These are phyloP conservation scores for Mastomys coucha DNA, from an alignment of 2,113 vertebrate genomes.

Conservation along the genomic window DNA sequence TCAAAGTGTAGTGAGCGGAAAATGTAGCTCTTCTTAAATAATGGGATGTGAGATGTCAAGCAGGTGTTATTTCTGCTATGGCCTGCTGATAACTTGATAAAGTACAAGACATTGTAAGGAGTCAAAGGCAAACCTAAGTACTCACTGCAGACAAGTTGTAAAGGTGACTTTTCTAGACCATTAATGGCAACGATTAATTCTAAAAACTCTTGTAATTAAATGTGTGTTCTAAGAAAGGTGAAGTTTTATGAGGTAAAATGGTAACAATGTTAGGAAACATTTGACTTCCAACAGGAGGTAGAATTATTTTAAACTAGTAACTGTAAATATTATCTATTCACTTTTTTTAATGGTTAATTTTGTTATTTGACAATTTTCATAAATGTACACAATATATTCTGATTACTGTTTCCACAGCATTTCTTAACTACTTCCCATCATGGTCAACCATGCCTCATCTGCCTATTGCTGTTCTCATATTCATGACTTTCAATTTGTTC, in stretches of 20 bases:
- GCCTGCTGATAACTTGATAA: background rate
- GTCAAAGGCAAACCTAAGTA: background rate
- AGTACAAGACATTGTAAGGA: background rate
- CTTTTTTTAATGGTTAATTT: background rate
- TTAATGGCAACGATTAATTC: conserved; percentile 63
- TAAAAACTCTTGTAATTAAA: background rate
- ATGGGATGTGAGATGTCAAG: rapidly evolving
- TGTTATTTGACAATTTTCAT: background rate
- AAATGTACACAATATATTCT: background rate
- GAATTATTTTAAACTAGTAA: background rate
- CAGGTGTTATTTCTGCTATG: rapidly evolving
- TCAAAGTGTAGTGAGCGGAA: background rate
- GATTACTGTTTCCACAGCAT: no score
- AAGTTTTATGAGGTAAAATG: conserved; percentile 53
- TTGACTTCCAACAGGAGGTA: background rate
- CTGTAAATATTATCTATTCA: background rate
- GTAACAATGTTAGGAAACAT: background rate
- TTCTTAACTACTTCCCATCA: background rate
- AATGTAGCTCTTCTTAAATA: background rate
- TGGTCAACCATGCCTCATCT: no score
- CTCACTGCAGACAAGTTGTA: background rate
- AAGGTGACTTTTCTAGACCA: conserved; percentile 65
- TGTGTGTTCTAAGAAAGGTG: conserved; percentile 31
- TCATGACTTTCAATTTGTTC: background rate
- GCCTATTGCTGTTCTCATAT: no score